Percentiles rank a stretch among this genome's conserved stretches.
Evolutionary conservation across 2,888 invertebrate genomes (phyloP).

Genomic region (Philonicus albiceps): DNA sequence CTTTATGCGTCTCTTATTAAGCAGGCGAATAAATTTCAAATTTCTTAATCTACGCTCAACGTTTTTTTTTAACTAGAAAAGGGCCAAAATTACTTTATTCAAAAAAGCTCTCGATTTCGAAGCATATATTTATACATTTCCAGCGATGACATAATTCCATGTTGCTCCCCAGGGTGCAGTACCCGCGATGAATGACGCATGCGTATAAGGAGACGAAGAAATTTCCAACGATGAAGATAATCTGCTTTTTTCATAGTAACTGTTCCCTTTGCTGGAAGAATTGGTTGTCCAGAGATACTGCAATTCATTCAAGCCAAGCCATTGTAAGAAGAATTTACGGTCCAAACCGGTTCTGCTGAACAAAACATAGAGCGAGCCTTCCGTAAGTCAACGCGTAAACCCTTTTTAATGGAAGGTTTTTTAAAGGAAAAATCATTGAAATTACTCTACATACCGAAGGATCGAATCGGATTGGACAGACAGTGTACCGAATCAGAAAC

Average conservation of each 20-base stretch:
- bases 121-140: background rate
- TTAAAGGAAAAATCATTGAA: background rate
- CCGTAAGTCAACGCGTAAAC: slow-evolving; percentile 2
- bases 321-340: background rate
- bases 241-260: background rate
- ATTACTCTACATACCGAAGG: background rate
- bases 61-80: background rate
- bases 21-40: background rate
- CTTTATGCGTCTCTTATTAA: background rate
- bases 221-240: background rate
- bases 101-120: background rate
- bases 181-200: background rate
- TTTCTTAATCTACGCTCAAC: background rate
- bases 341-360: background rate
- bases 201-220: background rate
- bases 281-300: background rate
- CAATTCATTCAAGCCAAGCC: background rate
- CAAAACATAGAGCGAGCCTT: background rate
- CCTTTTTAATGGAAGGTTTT: background rate
- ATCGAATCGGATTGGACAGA: background rate
- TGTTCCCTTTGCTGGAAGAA: background rate
- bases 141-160: slow-evolving; percentile 33
- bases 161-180: background rate
- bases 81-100: background rate
- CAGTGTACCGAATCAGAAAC: background rate